Evolutionary conservation across 2,888 invertebrate species (phyloP).

Genomic region (Orthonevra nobilis): DNA sequence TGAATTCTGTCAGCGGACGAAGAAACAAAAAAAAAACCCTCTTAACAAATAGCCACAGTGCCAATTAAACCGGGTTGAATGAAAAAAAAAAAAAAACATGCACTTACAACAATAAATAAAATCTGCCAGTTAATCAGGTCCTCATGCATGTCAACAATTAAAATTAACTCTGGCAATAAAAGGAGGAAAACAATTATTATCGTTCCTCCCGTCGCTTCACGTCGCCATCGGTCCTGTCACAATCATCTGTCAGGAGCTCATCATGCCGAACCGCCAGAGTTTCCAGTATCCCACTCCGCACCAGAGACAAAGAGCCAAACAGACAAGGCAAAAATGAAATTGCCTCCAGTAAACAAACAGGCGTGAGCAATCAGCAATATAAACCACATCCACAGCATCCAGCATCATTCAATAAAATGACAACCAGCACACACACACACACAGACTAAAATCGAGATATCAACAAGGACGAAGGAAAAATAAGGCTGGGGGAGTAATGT

Average conservation of each 20-base stretch:
- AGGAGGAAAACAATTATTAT: conserved; percentile 65
- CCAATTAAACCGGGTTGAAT: conserved; percentile 52
- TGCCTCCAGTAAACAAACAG: conserved; percentile 61
- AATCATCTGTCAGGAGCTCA: conserved; percentile 61
- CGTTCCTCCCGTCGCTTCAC: too few relatives aligned
- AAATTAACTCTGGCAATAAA: conserved; percentile 62
- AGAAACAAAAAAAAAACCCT: too few relatives aligned
- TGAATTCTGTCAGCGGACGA: conserved; percentile 42
- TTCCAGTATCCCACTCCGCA: not conserved
- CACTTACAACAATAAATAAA: conserved; percentile 66
- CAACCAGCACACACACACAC: conserved; percentile 2
- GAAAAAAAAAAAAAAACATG: conserved; percentile 14
- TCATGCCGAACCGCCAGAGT: conserved; percentile 10
- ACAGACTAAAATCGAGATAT: too few relatives aligned
- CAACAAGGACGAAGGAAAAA: conserved; percentile 29
- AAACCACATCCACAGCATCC: conserved; percentile 40
- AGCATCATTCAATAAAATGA: conserved; percentile 10
- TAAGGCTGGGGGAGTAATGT: conserved; percentile 37
- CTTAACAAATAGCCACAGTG: conserved; percentile 19
- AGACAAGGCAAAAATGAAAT: conserved; percentile 59
- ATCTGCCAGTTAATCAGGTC: conserved; percentile 61
- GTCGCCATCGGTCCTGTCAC: conserved; percentile 28
- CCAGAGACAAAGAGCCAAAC: conserved; percentile 21
- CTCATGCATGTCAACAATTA: conserved; percentile 69
- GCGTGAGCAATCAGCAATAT: conserved; percentile 64